Evolutionary conservation across 2,113 vertebrate genomes (phyloP).

Genomic region (Proterorhinus semilunaris): DNA sequence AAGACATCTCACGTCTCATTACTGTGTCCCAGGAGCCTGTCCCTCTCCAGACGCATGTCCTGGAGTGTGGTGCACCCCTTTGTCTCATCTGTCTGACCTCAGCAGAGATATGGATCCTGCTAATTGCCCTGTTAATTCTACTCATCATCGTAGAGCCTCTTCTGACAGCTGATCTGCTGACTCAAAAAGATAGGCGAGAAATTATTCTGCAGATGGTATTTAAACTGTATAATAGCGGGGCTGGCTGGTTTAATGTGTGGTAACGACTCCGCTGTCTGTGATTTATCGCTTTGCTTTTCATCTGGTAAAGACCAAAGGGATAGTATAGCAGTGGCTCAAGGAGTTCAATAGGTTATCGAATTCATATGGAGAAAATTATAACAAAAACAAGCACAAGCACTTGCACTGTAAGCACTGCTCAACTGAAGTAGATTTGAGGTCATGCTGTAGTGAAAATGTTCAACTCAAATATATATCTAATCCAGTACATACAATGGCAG

Average conservation of each 20-base stretch:
- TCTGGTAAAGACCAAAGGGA: slow-evolving; percentile 31
- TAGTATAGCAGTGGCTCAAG: slow-evolving; percentile 18
- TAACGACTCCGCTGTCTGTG: slow-evolving; percentile 36
- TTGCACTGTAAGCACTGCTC: neutral
- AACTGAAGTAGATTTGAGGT: neutral
- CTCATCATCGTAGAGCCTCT: slow-evolving; percentile 32
- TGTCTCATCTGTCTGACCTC: slow-evolving; percentile 16
- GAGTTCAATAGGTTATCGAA: slow-evolving; percentile 23
- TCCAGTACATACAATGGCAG: too few relatives aligned
- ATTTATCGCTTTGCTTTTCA: slow-evolving; percentile 58
- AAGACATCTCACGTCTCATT: slow-evolving; percentile 26
- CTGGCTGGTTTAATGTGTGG: slow-evolving; percentile 37
- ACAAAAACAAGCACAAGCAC: neutral
- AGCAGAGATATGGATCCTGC: slow-evolving; percentile 41
- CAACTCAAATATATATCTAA: too few relatives aligned
- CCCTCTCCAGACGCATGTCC: neutral
- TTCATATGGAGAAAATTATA: slow-evolving; percentile 26
- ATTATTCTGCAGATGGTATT: slow-evolving; percentile 16
- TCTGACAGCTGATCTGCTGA: slow-evolving; percentile 46
- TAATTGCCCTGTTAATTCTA: slow-evolving; percentile 65
- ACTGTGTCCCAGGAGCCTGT: slow-evolving; percentile 15
- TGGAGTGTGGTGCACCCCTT: neutral
- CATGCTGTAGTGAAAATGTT: neutral
- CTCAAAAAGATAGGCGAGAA: slow-evolving; percentile 26
- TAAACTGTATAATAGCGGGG: slow-evolving; percentile 32